phyloP scores from a whole-genome alignment of 2,113 vertebrate species.

The Macrotis lagotis region DNA sequence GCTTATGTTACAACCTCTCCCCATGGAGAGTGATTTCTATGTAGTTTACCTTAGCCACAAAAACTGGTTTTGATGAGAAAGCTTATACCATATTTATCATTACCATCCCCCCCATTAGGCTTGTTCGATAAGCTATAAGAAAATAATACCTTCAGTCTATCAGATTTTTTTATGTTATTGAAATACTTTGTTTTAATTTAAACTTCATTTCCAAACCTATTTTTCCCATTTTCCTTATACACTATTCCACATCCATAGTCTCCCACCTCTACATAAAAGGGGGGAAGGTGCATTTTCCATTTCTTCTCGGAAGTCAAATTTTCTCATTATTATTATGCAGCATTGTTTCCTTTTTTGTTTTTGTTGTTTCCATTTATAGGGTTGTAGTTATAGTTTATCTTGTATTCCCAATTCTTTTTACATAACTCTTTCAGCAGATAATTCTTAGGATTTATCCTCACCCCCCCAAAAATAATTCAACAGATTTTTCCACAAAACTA shows the following conservation, averaged over 20 bases:
- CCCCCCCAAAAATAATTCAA: neutral
- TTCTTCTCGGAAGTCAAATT: neutral
- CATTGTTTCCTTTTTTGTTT: neutral
- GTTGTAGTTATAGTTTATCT: neutral
- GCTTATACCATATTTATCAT: neutral
- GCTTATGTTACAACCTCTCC: neutral
- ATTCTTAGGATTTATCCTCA: neutral
- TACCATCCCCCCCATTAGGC: neutral
- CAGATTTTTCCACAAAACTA: neutral
- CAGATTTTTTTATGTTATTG: neutral
- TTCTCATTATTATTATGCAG: neutral
- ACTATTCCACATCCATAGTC: neutral
- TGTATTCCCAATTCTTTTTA: neutral
- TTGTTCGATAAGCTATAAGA: neutral
- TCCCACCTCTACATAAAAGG: neutral
- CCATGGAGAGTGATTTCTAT: neutral
- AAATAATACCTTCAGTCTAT: neutral
- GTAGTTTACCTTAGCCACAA: neutral
- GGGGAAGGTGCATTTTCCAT: neutral
- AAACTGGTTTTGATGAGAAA: constrained; percentile 12
- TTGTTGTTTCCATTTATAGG: neutral
- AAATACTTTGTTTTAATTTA: neutral
- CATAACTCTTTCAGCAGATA: neutral
- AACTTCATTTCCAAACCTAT: neutral
- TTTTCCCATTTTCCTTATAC: neutral